A percentile compares a stretch with the other conserved stretches of the same genome.
Evolutionary conservation across 2,888 invertebrate species (phyloP).

Genomic region (Galeopsomyia nigrocyanea): DNA sequence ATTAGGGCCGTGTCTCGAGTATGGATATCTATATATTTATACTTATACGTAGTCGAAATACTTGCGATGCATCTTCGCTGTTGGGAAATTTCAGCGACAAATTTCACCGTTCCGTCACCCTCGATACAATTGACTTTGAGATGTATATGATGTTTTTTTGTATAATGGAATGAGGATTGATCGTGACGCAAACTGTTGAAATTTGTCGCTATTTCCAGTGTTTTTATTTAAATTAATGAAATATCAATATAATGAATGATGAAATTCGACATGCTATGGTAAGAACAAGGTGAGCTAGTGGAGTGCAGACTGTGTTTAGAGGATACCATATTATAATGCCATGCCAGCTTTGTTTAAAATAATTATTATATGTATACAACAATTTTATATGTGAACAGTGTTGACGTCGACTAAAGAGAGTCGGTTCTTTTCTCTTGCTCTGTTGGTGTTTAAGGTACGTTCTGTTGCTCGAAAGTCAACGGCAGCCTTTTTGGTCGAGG

Average conservation of each 20-base stretch:
- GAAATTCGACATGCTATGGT: conserved; percentile 58
- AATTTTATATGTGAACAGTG: conserved; percentile 49
- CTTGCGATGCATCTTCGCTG: conserved; percentile 60
- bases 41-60: conserved; percentile 53
- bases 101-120: conserved; percentile 51
- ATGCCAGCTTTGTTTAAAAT: conserved; percentile 65
- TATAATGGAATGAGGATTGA: conserved; percentile 4
- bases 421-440: conserved; percentile 65
- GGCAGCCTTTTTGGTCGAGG: conserved; percentile 46
- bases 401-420: conserved; percentile 56
- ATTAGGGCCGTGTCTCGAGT: conserved; percentile 63
- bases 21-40: conserved; percentile 22
- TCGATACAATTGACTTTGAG: background rate
- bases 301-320: conserved; percentile 70
- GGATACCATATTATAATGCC: conserved; percentile 65
- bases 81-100: conserved; percentile 59
- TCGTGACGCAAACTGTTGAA: conserved; percentile 49
- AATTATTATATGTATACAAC: conserved; percentile 48
- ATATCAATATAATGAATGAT: conserved; percentile 45
- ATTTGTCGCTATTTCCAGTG: conserved; percentile 59
- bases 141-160: conserved; percentile 6
- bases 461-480: conserved; percentile 59
- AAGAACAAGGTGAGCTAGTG: conserved; percentile 68
- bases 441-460: conserved; percentile 57
- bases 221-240: conserved; percentile 57